Evolutionary conservation across 2,113 vertebrate genomes (phyloP).

Genomic region (Notiomystis cincta): DNA sequence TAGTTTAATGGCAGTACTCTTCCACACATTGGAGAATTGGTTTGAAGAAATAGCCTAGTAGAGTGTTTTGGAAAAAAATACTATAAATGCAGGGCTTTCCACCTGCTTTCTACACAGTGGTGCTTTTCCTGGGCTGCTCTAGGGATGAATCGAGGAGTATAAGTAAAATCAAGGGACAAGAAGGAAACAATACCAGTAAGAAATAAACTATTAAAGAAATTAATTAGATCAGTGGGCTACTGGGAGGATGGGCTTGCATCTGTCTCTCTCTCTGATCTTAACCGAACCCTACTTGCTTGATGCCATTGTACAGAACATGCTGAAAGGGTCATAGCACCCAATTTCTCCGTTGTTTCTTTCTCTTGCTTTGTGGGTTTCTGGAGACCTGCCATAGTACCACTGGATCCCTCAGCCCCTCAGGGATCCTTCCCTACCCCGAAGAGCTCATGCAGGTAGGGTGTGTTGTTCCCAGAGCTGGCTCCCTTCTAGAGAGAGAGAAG

Average conservation of each 20-base stretch:
- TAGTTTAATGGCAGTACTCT: background rate
- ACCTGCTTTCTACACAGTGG: background rate
- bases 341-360: background rate
- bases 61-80: background rate
- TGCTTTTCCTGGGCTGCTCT: background rate
- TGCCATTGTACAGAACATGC: background rate
- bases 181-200: background rate
- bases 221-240: background rate
- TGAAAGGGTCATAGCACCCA: background rate
- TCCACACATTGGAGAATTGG: rapidly evolving
- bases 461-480: background rate
- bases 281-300: background rate
- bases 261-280: background rate
- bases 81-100: background rate
- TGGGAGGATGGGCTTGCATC: background rate
- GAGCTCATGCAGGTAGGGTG: background rate
- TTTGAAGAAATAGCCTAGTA: background rate
- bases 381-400: background rate
- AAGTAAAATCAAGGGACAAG: background rate
- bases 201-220: background rate
- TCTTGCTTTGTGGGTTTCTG: background rate
- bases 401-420: background rate
- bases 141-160: background rate
- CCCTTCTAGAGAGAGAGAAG: background rate
- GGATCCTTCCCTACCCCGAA: background rate